phyloP scores from a whole-genome alignment of 2,113 vertebrate genomes.

The Oenanthe melanoleuca region DNA sequence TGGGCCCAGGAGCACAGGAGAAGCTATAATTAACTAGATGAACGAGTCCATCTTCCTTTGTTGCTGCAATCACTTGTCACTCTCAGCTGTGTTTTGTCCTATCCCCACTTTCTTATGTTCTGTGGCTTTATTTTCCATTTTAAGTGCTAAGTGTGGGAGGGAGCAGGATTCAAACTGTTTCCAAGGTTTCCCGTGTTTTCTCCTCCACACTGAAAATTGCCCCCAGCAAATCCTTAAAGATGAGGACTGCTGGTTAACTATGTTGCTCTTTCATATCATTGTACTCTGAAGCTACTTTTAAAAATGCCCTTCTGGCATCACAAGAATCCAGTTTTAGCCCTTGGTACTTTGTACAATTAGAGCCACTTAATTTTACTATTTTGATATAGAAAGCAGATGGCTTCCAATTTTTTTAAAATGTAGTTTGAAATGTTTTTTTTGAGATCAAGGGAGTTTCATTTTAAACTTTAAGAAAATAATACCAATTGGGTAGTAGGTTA shows the following conservation, averaged over 20 bases:
- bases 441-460: slow-evolving; percentile 11
- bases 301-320: slow-evolving; percentile 52
- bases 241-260: slow-evolving; percentile 12
- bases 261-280: slow-evolving; percentile 45
- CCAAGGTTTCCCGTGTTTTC: neutral
- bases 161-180: neutral
- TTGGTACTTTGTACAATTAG: slow-evolving; percentile 56
- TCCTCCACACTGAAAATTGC: neutral
- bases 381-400: slow-evolving; percentile 42
- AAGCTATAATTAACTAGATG: slow-evolving; percentile 56
- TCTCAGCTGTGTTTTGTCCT: slow-evolving; percentile 36
- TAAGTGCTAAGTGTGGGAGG: neutral
- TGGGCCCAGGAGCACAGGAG: neutral
- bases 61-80: slow-evolving; percentile 27
- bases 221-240: slow-evolving; percentile 2
- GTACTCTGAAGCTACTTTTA: slow-evolving; percentile 22
- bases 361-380: slow-evolving; percentile 57
- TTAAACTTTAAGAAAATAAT: slow-evolving; percentile 17
- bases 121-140: slow-evolving; percentile 20
- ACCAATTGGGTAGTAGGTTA: neutral
- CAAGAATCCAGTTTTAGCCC: slow-evolving; percentile 31
- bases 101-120: neutral
- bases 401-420: neutral
- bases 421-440: slow-evolving; percentile 32
- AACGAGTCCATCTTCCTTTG: slow-evolving; percentile 35